Evolutionary conservation across 1,140 invertebrate genomes (phyloP).

Genomic region (Camponotus pennsylvanicus): DNA sequence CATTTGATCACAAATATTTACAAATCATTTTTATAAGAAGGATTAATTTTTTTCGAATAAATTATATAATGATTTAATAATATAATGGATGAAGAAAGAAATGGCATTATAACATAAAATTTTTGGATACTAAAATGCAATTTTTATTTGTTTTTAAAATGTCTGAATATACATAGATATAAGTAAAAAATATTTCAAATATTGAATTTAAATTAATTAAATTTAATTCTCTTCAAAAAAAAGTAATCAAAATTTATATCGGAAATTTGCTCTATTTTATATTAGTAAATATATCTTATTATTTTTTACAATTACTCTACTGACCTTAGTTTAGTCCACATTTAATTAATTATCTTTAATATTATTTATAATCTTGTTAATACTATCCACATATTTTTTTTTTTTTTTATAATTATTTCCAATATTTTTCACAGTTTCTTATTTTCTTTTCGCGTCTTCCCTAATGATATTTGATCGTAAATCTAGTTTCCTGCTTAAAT

Average conservation of each 20-base stretch:
- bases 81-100: neutral
- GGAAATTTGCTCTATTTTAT: no score
- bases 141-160: neutral
- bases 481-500: neutral
- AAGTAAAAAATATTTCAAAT: neutral
- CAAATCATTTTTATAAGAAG: neutral
- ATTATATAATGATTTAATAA: neutral
- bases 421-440: neutral
- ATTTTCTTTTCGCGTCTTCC: neutral
- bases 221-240: neutral
- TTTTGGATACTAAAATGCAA: neutral
- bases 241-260: no score
- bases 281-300: no score
- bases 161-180: neutral
- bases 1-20: neutral
- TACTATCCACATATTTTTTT: neutral
- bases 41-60: neutral
- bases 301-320: neutral
- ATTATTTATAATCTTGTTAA: neutral
- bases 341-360: neutral
- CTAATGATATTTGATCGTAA: neutral
- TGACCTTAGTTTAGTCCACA: neutral
- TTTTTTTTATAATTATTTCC: neutral
- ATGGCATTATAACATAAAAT: neutral
- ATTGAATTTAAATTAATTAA: neutral